Percentiles rank a stretch among this genome's conserved stretches.
Conservation (phyloP, 2,888 invertebrate genomes). For the Morpho deidamia region DNA sequence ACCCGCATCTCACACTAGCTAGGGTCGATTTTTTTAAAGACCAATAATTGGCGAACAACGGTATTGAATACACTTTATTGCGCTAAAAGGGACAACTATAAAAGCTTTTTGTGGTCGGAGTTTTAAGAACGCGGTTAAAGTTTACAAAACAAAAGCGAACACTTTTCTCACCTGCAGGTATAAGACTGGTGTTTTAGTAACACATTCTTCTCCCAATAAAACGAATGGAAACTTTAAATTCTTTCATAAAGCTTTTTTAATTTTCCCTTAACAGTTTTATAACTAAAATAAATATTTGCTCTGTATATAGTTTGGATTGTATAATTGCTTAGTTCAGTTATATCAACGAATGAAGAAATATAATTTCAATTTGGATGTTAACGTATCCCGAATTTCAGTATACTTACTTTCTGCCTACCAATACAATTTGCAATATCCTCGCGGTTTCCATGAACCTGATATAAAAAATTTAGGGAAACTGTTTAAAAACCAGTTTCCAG, state of each 20-base stretch:
- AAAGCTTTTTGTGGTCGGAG: constrained; percentile 25
- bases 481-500: no score
- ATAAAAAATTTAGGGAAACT: no score
- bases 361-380: no score
- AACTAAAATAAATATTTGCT: no score
- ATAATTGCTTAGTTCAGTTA: no score
- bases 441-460: no score
- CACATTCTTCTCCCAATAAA: constrained; percentile 14
- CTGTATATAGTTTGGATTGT: no score
- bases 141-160: constrained; percentile 15
- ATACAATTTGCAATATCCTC: no score
- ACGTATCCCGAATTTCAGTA: no score
- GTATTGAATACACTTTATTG: constrained; percentile 36
- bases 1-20: constrained; percentile 55
- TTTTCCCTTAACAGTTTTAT: neutral
- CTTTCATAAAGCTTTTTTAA: constrained; percentile 13
- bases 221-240: constrained; percentile 10
- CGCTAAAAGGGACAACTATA: constrained; percentile 24
- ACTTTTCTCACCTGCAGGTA: constrained; percentile 6
- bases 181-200: constrained; percentile 4
- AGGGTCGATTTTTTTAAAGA: constrained; percentile 37
- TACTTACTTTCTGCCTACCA: no score
- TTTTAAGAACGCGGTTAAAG: constrained; percentile 17
- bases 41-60: constrained; percentile 45
- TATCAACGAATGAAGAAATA: no score